These are phyloP conservation scores for Gandaritis pyraliata DNA, from an alignment of 2,888 invertebrate genomes.

Conservation along the genomic window DNA sequence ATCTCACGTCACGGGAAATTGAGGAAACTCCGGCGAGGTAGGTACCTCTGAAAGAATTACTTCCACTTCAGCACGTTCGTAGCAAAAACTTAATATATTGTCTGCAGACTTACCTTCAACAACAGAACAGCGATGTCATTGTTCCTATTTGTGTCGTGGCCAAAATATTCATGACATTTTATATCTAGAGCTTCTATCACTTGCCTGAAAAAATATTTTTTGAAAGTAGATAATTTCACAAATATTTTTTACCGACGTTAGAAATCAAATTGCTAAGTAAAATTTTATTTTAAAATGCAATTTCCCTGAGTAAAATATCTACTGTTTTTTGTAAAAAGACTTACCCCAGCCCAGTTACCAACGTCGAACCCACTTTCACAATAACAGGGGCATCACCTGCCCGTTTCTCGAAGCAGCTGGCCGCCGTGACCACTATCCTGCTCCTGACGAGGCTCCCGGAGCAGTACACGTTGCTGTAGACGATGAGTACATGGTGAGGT, in stretches of 20 bases:
- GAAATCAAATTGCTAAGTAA: too few species aligned
- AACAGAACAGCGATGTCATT: conserved; percentile 71
- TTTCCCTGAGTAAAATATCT: too few species aligned
- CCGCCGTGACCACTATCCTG: conserved; percentile 62
- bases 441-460: conserved; percentile 67
- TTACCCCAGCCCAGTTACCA: conserved; percentile 57
- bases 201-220: conserved; percentile 51
- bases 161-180: conserved; percentile 71
- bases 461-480: conserved; percentile 61
- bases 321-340: conserved; percentile 1
- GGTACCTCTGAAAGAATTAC: conserved; percentile 25
- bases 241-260: too few species aligned
- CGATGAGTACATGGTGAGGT: conserved; percentile 66
- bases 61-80: conserved; percentile 35
- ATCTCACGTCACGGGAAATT: conserved; percentile 2
- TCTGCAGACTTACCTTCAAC: conserved; percentile 53
- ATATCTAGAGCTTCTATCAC: conserved; percentile 57
- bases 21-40: conserved; percentile 17
- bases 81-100: conserved; percentile 25
- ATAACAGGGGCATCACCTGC: conserved; percentile 39
- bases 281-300: too few species aligned
- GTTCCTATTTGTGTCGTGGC: conserved; percentile 52
- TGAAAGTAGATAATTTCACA: too few species aligned
- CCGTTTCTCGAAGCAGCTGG: conserved; percentile 60
- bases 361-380: conserved; percentile 63